A percentile compares a stretch with the other conserved stretches of the same genome.
Evolutionary conservation across 2,888 invertebrate species (phyloP).

Genomic region (Tenthredo distinguenda): DNA sequence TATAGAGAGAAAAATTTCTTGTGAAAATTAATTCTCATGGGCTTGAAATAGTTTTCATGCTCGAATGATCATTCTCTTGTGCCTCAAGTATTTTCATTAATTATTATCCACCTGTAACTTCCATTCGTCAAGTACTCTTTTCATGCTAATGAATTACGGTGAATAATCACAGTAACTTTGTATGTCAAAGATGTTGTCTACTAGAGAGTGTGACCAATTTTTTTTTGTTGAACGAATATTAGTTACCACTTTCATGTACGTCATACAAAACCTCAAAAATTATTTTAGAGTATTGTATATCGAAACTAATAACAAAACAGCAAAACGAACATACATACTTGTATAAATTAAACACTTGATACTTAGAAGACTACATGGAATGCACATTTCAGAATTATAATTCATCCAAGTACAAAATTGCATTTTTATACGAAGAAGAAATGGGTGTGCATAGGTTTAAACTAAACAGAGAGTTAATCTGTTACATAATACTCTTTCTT

Average conservation of each 20-base stretch:
- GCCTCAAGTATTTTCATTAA: not conserved
- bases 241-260: not conserved
- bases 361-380: slow-evolving; percentile 6
- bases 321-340: not conserved
- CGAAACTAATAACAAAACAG: slow-evolving; percentile 19
- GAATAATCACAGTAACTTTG: slow-evolving; percentile 2
- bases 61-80: not conserved
- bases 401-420: not conserved
- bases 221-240: not conserved
- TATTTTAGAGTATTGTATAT: slow-evolving; percentile 18
- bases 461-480: slow-evolving; percentile 22
- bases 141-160: not conserved
- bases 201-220: not conserved
- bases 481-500: not conserved
- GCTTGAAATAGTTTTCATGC: slow-evolving; percentile 25
- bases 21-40: not conserved
- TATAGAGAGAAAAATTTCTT: not conserved
- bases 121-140: not conserved
- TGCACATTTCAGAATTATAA: not conserved
- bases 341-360: not conserved
- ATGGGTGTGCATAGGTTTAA: not conserved
- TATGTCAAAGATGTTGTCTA: not conserved
- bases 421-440: not conserved
- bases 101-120: not conserved
- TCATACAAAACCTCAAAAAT: slow-evolving; percentile 18